A percentile compares a stretch with the other conserved stretches of the same genome.
Evolutionary conservation across 2,797 vertebrate genomes (phyloP).

Genomic region (Crocodylus rhombifer): DNA sequence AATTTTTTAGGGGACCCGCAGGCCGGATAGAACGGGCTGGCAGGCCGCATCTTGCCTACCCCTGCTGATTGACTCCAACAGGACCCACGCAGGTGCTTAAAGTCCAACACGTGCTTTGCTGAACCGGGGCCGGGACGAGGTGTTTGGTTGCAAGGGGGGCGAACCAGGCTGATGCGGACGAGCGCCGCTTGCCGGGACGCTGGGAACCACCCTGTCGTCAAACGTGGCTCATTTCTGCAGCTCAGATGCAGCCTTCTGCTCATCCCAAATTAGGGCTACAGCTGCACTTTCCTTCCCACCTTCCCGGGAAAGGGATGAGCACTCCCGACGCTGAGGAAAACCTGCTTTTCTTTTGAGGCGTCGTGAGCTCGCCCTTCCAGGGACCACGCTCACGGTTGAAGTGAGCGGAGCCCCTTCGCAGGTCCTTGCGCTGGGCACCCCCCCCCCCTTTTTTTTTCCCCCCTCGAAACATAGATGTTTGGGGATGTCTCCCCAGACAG

Average conservation of each 20-base stretch:
- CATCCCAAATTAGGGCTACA: background rate
- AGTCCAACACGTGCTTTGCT: background rate
- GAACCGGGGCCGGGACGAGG: background rate
- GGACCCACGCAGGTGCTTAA: background rate
- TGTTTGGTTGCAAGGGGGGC: background rate
- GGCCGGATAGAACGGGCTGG: no score
- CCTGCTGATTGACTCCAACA: no score
- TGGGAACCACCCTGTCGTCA: background rate
- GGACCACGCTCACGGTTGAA: background rate
- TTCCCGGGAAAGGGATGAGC: background rate
- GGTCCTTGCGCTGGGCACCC: background rate
- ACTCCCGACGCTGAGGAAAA: conserved; percentile 68
- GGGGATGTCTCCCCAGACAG: background rate
- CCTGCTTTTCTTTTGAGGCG: conserved; percentile 72
- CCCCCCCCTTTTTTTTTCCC: background rate
- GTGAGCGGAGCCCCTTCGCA: background rate
- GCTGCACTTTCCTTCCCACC: background rate
- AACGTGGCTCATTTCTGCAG: background rate
- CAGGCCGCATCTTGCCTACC: no score
- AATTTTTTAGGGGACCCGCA: no score
- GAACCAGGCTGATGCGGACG: background rate
- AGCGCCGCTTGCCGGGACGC: background rate
- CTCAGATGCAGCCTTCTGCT: background rate
- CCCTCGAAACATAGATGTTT: fast-evolving
- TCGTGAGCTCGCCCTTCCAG: conserved; percentile 22